Conservation (phyloP, 2,113 vertebrate species). For the Psophia crepitans region DNA sequence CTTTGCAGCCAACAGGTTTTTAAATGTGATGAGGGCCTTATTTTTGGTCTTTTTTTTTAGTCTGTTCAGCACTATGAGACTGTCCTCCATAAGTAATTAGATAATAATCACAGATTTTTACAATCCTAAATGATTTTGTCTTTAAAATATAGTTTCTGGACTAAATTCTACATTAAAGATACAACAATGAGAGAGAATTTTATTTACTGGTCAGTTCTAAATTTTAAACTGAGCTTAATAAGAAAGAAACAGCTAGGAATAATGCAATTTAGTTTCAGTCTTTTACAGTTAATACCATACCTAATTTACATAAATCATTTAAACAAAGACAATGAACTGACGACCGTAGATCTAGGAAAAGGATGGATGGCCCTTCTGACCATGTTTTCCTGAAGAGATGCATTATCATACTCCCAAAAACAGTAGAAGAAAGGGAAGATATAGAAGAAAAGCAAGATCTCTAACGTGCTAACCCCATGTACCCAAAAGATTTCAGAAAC, state of each 20-base stretch:
- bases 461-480: not conserved
- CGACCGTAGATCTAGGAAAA: not conserved
- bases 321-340: not conserved
- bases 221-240: not conserved
- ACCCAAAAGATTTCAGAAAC: not conserved
- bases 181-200: not conserved
- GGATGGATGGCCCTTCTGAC: not conserved
- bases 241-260: not conserved
- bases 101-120: not conserved
- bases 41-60: not conserved
- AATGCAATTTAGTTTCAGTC: not conserved
- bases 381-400: not conserved
- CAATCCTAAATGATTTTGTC: not conserved
- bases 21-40: not conserved
- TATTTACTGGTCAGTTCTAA: not conserved
- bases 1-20: accelerated
- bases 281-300: not conserved
- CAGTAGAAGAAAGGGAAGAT: not conserved
- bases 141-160: not conserved
- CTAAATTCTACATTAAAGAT: not conserved
- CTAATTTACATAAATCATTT: not conserved
- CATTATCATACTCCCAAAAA: not conserved
- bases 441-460: not conserved
- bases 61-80: not conserved
- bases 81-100: not conserved